phyloP scores from a whole-genome alignment of 2,797 vertebrate genomes.

The Leptodon cayanensis region DNA sequence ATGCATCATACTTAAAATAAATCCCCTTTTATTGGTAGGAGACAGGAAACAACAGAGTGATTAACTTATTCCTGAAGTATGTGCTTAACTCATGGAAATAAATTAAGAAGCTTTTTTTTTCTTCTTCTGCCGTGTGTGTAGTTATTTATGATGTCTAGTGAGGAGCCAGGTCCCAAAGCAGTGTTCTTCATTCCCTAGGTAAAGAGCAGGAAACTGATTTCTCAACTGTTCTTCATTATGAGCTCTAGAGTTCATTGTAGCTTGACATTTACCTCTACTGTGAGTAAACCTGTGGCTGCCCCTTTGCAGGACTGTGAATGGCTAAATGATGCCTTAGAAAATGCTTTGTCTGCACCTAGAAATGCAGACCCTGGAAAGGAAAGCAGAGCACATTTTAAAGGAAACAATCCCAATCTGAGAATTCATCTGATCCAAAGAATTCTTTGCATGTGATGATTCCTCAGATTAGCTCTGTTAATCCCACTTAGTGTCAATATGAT shows the following conservation, averaged over 20 bases:
- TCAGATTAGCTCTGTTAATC: not conserved
- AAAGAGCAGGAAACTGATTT: conserved; percentile 19
- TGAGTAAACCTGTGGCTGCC: not conserved
- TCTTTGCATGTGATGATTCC: not conserved
- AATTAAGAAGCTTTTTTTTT: conserved; percentile 26
- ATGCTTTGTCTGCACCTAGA: not conserved
- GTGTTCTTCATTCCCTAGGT: conserved; percentile 2
- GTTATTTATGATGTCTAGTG: conserved; percentile 54
- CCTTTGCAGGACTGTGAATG: not conserved
- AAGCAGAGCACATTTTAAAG: not conserved
- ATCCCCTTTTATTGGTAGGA: conserved; percentile 29
- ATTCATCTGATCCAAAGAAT: not conserved
- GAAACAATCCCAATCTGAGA: not conserved
- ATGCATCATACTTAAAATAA: not conserved
- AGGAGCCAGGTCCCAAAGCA: conserved; percentile 22
- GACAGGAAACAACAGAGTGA: conserved; percentile 62
- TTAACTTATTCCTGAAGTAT: conserved; percentile 56
- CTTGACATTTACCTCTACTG: not conserved
- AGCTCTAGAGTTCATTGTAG: not conserved
- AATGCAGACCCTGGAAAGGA: not conserved
- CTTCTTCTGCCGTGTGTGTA: not conserved
- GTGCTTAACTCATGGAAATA: conserved; percentile 49
- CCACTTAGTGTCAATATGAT: not conserved
- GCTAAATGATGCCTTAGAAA: not conserved
- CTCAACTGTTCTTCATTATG: conserved; percentile 1